These are phyloP conservation scores for Ganaspis sp. DNA, from an alignment of 1,140 invertebrate genomes.

Conservation along the genomic window DNA sequence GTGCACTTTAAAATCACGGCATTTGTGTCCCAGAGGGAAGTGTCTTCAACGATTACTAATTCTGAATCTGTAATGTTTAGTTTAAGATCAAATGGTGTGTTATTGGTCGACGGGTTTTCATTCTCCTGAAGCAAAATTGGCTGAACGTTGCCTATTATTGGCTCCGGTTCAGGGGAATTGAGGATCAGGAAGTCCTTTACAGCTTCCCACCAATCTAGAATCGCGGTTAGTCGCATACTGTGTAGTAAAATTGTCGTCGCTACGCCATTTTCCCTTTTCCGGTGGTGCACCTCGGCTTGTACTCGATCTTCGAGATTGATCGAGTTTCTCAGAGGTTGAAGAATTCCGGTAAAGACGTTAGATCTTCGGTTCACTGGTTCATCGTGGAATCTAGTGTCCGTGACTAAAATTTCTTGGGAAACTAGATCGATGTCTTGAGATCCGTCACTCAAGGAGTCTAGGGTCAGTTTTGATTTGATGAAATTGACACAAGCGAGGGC, in stretches of 20 bases:
- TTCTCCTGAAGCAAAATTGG: not conserved
- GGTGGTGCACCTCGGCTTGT: conserved; percentile 89
- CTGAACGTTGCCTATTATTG: conserved; percentile 25
- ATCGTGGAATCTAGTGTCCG: conserved; percentile 86
- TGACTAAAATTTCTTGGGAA: conserved; percentile 92
- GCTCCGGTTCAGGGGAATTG: conserved; percentile 67
- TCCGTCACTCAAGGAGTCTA: conserved; percentile 90
- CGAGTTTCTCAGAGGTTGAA: conserved; percentile 83
- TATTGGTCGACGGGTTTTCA: not conserved
- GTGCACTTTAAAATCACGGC: conserved; percentile 96
- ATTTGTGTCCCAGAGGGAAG: conserved; percentile 90
- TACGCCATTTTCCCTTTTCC: conserved; percentile 82
- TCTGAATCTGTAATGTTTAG: conserved; percentile 97
- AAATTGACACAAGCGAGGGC: conserved; percentile 93
- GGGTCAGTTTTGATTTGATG: conserved; percentile 90
- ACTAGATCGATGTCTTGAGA: conserved; percentile 95
- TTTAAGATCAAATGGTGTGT: conserved; percentile 87
- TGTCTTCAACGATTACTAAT: conserved; percentile 94
- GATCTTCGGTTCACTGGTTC: conserved; percentile 83
- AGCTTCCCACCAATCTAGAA: conserved; percentile 95
- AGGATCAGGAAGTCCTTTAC: conserved; percentile 87
- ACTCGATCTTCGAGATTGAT: conserved; percentile 79
- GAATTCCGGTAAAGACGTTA: conserved; percentile 93
- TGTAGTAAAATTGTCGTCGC: conserved; percentile 95
- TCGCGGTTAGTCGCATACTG: conserved; percentile 95